Conservation (phyloP, 1,140 invertebrate genomes). For the Prorops nasuta region DNA sequence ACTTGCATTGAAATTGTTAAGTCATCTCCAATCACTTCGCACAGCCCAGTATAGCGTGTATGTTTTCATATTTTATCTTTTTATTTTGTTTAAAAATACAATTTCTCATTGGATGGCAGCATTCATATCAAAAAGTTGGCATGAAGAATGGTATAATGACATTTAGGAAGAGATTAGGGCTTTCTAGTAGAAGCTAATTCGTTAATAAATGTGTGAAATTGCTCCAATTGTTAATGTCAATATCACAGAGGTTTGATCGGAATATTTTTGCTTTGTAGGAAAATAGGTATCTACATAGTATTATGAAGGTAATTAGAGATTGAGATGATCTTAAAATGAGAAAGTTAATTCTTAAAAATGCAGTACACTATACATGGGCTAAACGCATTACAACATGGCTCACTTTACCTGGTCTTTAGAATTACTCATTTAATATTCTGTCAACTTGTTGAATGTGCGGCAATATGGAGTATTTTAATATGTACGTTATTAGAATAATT, state of each 20-base stretch:
- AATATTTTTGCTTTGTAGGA: constrained; percentile 50
- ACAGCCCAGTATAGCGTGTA: constrained; percentile 57
- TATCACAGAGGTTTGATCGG: constrained; percentile 56
- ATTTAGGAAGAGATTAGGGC: constrained; percentile 45
- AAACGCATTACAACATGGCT: constrained; percentile 54
- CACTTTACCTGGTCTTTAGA: constrained; percentile 48
- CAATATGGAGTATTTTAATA: constrained; percentile 51
- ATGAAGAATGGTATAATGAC: constrained; percentile 54
- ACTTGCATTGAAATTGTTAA: constrained; percentile 59
- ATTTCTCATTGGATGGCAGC: constrained; percentile 56
- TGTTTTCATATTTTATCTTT: constrained; percentile 50
- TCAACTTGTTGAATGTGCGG: constrained; percentile 47
- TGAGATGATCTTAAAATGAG: constrained; percentile 34
- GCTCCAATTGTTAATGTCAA: constrained; percentile 50
- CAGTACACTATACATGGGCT: constrained; percentile 56
- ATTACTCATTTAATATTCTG: constrained; percentile 41
- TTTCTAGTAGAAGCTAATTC: constrained; percentile 40
- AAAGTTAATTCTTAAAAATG: constrained; percentile 48
- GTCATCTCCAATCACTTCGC: constrained; percentile 57
- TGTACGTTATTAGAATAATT: constrained; percentile 44
- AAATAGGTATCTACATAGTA: constrained; percentile 56
- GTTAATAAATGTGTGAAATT: constrained; percentile 44
- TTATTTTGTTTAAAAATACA: constrained; percentile 54
- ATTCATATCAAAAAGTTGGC: constrained; percentile 55
- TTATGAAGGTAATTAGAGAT: constrained; percentile 42